phyloP scores from a whole-genome alignment of 1,140 invertebrate genomes.

The Sinella curviseta region DNA sequence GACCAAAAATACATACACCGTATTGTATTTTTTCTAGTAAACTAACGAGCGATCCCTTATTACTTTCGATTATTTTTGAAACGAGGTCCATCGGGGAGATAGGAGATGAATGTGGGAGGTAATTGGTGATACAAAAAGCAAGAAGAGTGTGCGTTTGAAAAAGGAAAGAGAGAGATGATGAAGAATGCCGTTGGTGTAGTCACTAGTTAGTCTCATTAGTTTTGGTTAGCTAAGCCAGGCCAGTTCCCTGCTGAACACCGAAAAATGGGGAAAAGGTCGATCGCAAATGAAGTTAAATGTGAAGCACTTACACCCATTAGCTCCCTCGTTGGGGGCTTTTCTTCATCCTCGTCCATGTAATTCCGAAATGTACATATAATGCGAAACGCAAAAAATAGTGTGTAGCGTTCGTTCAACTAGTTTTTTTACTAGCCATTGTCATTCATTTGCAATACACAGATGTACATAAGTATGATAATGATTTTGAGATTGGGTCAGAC shows the following conservation, averaged over 20 bases:
- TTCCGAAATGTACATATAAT: background rate
- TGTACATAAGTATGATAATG: background rate
- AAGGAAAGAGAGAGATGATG: background rate
- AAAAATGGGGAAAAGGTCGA: background rate
- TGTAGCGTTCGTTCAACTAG: too few relatives aligned
- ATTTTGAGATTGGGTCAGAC: too few relatives aligned
- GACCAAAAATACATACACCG: too few relatives aligned
- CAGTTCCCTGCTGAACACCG: background rate
- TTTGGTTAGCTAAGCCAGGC: conserved; percentile 3
- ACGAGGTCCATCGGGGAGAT: background rate
- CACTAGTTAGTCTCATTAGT: conserved; percentile 4
- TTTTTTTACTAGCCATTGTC: too few relatives aligned
- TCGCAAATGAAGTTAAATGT: conserved; percentile 2
- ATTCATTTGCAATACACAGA: background rate
- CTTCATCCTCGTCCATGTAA: background rate
- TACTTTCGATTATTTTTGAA: background rate
- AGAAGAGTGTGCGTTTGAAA: background rate
- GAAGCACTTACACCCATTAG: conserved; percentile 19
- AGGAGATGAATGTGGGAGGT: background rate
- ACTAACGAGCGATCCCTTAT: background rate
- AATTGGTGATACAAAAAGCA: background rate
- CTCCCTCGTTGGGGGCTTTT: background rate
- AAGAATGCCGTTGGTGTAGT: background rate
- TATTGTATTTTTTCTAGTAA: too few relatives aligned
- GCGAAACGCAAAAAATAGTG: too few relatives aligned